Evolutionary conservation across 2,888 invertebrate species (phyloP).

Genomic region (Drosophila melanosoma): DNA sequence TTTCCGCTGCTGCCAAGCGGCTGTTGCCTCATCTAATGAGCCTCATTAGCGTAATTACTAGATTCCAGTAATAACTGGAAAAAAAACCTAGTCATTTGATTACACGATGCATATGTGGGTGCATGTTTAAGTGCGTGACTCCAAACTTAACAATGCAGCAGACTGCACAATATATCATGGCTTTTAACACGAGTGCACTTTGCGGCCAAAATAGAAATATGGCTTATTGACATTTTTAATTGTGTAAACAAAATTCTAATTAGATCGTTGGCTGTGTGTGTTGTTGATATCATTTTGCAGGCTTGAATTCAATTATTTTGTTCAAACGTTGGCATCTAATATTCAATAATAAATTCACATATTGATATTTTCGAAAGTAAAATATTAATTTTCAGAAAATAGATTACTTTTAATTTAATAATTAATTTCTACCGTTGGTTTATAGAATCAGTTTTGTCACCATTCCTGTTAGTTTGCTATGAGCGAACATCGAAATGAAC

Average conservation of each 20-base stretch:
- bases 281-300: not conserved
- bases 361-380: not conserved
- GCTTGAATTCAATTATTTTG: not conserved
- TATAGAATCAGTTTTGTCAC: constrained; percentile 25
- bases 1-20: constrained; percentile 18
- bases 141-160: not conserved
- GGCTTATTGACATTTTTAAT: constrained; percentile 7
- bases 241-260: not conserved
- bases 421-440: not conserved
- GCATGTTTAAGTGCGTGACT: not conserved
- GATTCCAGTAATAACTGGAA: constrained; percentile 41
- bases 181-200: not conserved
- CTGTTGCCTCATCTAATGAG: constrained; percentile 61
- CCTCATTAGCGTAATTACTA: constrained; percentile 73
- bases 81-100: constrained; percentile 38
- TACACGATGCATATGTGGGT: constrained; percentile 17
- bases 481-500: not conserved
- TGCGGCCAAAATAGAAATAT: not conserved
- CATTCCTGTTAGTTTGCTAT: not conserved
- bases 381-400: not conserved
- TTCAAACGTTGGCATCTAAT: not conserved
- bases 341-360: not conserved
- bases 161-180: not conserved
- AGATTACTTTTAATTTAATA: too few species aligned
- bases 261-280: not conserved